These are phyloP conservation scores for Polypedilum vanderplanki DNA, from an alignment of 1,140 invertebrate genomes.

Conservation along the genomic window DNA sequence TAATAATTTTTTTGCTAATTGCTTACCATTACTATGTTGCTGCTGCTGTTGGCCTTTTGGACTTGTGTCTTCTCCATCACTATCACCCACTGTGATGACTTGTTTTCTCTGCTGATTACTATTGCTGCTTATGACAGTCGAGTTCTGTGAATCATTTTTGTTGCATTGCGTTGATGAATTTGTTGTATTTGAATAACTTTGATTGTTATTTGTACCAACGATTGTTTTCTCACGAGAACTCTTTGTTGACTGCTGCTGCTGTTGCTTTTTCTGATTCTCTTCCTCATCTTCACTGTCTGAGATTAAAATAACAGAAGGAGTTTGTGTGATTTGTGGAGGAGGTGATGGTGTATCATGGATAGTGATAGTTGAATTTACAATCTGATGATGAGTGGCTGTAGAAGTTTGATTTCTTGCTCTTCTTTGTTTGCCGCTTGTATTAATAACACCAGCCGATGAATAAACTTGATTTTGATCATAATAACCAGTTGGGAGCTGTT, in stretches of 20 bases:
- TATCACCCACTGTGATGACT: slow-evolving; percentile 71
- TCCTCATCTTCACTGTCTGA: slow-evolving; percentile 90
- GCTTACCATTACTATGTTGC: slow-evolving; percentile 44
- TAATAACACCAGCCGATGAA: neutral
- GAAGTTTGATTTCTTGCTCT: slow-evolving; percentile 32
- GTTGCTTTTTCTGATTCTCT: slow-evolving; percentile 39
- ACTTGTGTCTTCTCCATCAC: slow-evolving; percentile 61
- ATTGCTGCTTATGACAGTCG: slow-evolving; percentile 39
- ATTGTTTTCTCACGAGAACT: neutral
- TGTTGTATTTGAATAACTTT: slow-evolving; percentile 1
- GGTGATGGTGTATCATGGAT: slow-evolving; percentile 89
- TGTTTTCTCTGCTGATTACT: slow-evolving; percentile 51
- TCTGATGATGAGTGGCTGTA: slow-evolving; percentile 38
- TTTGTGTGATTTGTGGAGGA: too few species aligned
- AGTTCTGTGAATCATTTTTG: slow-evolving; percentile 33
- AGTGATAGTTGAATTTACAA: slow-evolving; percentile 58
- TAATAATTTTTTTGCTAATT: slow-evolving; percentile 34
- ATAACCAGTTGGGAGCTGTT: slow-evolving; percentile 34
- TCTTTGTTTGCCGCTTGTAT: slow-evolving; percentile 33
- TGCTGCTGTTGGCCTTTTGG: slow-evolving; percentile 51
- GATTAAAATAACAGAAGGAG: slow-evolving; percentile 92
- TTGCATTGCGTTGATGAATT: slow-evolving; percentile 34
- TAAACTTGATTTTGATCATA: slow-evolving; percentile 4
- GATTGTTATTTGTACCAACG: slow-evolving; percentile 22
- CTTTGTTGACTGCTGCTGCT: slow-evolving; percentile 33